Evolutionary conservation across 2,113 vertebrate genomes (phyloP), one percentile per base, ranked within the genome.

Genomic region (Penelope pileata): DNA sequence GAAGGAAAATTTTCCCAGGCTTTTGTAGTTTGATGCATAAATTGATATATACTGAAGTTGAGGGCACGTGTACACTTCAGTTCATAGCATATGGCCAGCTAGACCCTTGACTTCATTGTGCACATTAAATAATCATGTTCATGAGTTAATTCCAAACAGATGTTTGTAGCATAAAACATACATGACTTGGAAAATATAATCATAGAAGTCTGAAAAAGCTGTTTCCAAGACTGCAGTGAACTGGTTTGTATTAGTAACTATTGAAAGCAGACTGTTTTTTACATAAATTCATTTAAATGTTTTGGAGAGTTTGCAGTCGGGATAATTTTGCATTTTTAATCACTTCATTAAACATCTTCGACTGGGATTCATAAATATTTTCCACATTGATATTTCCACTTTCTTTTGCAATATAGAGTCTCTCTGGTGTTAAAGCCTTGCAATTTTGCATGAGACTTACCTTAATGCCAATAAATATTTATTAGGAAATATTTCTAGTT

Each of bases 71-170:
- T 72, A 60, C 83, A 29, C 30, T 76, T 89, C 43, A 34, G 6
- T 68, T 84, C 38, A 72, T 76, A 92, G 36, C 88, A 69, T 84
- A 84, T 73, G 86, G 66, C n/a, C 48, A 73, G 27, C 36, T 68
- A 82, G 48, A 87, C 58, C 62, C 62, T 68, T 84, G 84, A 81
- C 81, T 93, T 91, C 60, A 62, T 60, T 91, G 58, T 60, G 40
- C 74, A 54, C 40, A 18, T 82, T 89, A 84, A 88, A 84, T 40
- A 92, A 82, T 82, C 36, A 16, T 62, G 48, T 75, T 82, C 36
- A 62, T 73, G 40, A 88, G 58, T 84, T 95, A 76, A 93, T 92
- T 85, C 82, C 67, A 48, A 87, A 48, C 77, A 91, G 81, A 95
- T 89, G n/a, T 69, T 81, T 36, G 22, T 51, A 72, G 42, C 38